These are phyloP conservation scores for Perodicticus potto DNA, from an alignment of 2,797 vertebrate genomes.

Conservation along the genomic window DNA sequence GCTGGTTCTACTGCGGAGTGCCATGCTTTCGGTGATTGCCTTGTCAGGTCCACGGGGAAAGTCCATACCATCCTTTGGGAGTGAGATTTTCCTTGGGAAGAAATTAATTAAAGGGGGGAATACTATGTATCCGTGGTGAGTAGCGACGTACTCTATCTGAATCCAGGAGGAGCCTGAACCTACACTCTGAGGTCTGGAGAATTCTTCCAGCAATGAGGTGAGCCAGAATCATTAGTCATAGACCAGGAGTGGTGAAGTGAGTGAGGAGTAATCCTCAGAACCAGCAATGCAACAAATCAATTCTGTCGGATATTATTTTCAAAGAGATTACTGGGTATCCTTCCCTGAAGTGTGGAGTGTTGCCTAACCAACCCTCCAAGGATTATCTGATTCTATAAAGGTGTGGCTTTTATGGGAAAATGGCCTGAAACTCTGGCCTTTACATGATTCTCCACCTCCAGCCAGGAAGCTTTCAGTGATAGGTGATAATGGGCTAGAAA, in stretches of 20 bases:
- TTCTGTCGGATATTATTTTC: conserved; percentile 27
- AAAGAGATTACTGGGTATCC: neutral
- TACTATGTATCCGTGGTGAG: neutral
- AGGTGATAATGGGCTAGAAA: neutral
- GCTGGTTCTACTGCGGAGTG: neutral
- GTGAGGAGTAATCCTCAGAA: neutral
- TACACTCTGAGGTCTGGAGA: neutral
- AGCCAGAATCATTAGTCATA: neutral
- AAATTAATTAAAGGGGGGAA: neutral
- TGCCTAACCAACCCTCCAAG: neutral
- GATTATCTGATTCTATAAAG: neutral
- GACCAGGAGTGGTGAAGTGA: neutral
- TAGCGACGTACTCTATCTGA: neutral
- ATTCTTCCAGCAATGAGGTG: neutral
- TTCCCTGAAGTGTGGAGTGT: neutral
- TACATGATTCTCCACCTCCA: neutral
- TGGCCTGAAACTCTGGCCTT: neutral
- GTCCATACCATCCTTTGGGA: accelerated
- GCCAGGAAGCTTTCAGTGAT: neutral
- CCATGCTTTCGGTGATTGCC: neutral
- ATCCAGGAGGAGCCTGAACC: neutral
- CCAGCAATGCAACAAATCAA: neutral
- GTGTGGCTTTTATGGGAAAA: neutral
- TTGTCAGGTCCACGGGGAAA: neutral
- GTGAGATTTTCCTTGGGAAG: neutral